Conservation (phyloP, 2,888 invertebrate genomes). For the Mamestra brassicae region DNA sequence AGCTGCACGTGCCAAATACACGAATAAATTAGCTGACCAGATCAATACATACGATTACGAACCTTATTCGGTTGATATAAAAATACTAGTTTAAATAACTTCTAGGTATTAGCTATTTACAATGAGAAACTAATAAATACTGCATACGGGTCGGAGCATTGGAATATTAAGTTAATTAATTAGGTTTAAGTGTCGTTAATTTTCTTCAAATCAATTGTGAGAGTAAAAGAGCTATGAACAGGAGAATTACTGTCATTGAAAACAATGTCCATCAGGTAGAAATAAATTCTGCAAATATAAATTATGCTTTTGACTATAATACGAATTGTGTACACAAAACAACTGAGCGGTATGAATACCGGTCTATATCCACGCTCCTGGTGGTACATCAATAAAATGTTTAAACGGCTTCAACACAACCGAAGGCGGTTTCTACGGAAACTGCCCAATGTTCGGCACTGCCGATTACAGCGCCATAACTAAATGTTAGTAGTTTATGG, state of each 20-base stretch:
- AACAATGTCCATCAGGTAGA: neutral
- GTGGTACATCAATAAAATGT: conserved; percentile 1
- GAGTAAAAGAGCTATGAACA: neutral
- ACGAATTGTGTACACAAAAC: no score
- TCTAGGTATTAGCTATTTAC: neutral
- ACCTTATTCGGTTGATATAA: neutral
- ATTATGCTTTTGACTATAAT: no score
- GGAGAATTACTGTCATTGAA: neutral
- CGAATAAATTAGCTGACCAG: conserved; percentile 1
- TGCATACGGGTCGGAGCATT: neutral
- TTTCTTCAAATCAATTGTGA: neutral
- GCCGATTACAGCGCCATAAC: neutral
- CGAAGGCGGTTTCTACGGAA: neutral
- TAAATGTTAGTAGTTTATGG: conserved; percentile 24
- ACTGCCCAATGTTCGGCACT: neutral
- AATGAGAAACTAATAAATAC: neutral
- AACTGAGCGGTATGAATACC: no score
- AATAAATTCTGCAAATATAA: no score
- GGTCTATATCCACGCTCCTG: neutral
- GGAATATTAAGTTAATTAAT: neutral
- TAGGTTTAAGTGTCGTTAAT: neutral
- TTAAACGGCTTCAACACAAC: neutral
- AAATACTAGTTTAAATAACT: neutral
- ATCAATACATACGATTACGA: neutral
- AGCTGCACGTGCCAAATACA: conserved; percentile 18